Conservation (phyloP, 2,797 vertebrate species). For the Phataginus tricuspis region DNA sequence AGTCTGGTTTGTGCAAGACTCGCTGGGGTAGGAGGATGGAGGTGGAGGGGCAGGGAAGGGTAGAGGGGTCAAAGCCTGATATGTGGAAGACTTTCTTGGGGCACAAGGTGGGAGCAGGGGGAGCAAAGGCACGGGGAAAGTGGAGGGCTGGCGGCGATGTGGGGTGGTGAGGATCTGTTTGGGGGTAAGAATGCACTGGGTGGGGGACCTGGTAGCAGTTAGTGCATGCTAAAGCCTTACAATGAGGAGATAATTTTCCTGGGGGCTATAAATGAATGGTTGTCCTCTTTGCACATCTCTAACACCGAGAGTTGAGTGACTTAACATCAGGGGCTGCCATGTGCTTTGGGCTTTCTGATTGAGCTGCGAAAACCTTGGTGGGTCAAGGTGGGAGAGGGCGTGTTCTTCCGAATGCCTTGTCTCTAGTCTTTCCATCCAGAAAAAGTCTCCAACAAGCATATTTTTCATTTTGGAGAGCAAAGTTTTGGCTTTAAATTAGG, state of each 20-base stretch:
- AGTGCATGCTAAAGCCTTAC: neutral
- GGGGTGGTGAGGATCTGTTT: neutral
- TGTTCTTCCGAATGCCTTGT: too few relatives aligned
- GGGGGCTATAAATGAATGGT: neutral
- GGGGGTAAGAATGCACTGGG: neutral
- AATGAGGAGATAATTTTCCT: neutral
- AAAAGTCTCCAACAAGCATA: neutral
- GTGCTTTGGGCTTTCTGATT: neutral
- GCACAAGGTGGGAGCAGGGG: neutral
- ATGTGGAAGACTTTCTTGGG: neutral
- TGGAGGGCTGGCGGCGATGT: neutral
- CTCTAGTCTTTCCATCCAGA: neutral
- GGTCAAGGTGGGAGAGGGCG: neutral
- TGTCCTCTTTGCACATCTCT: neutral
- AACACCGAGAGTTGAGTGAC: neutral
- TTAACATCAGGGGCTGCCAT: neutral
- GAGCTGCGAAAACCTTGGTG: neutral
- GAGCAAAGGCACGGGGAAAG: neutral
- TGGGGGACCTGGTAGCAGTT: neutral
- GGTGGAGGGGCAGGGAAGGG: rapidly evolving
- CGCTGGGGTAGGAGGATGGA: neutral
- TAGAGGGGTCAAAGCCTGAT: neutral
- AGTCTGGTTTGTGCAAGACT: neutral
- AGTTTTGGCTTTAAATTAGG: constrained; percentile 23
- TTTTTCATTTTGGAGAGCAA: neutral